Evolutionary conservation across 2,113 vertebrate genomes (phyloP).

Genomic region (Tachycineta bicolor): DNA sequence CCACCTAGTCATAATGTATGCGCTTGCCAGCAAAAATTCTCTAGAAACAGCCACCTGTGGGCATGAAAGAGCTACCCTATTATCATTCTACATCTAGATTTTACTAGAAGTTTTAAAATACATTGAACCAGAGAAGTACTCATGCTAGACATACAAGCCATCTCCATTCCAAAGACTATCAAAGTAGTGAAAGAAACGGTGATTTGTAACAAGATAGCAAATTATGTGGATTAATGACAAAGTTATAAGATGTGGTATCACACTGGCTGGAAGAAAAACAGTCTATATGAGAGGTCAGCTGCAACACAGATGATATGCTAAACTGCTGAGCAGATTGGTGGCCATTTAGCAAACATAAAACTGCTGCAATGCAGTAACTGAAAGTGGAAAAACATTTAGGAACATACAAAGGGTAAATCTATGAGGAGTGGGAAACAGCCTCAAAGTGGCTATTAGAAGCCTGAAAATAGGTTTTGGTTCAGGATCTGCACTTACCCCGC

Average conservation of each 20-base stretch:
- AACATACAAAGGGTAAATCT: constrained; percentile 74
- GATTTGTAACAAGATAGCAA: constrained; percentile 71
- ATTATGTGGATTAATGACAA: constrained; percentile 78
- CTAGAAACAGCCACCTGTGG: not conserved
- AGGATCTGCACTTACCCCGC: constrained; percentile 86
- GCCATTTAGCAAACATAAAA: constrained; percentile 76
- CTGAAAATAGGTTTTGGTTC: constrained; percentile 69
- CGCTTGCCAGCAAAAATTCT: constrained; percentile 1
- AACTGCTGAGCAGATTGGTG: constrained; percentile 78
- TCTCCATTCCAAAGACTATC: constrained; percentile 75
- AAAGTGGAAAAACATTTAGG: constrained; percentile 75
- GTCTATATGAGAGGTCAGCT: constrained; percentile 78
- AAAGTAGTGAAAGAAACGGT: constrained; percentile 71
- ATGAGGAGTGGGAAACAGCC: constrained; percentile 70
- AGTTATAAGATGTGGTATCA: constrained; percentile 71
- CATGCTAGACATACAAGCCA: constrained; percentile 82
- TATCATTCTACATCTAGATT: constrained; percentile 4
- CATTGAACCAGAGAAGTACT: constrained; percentile 41
- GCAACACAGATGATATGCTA: constrained; percentile 77
- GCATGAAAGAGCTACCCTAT: constrained; percentile 16
- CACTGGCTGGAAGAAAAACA: constrained; percentile 74
- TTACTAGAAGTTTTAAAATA: constrained; percentile 25
- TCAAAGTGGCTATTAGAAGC: constrained; percentile 76
- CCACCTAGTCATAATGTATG: constrained; percentile 19
- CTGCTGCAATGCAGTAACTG: constrained; percentile 78